phyloP scores from a whole-genome alignment of 2,888 invertebrate species.

The Aspidiotus destructor region DNA sequence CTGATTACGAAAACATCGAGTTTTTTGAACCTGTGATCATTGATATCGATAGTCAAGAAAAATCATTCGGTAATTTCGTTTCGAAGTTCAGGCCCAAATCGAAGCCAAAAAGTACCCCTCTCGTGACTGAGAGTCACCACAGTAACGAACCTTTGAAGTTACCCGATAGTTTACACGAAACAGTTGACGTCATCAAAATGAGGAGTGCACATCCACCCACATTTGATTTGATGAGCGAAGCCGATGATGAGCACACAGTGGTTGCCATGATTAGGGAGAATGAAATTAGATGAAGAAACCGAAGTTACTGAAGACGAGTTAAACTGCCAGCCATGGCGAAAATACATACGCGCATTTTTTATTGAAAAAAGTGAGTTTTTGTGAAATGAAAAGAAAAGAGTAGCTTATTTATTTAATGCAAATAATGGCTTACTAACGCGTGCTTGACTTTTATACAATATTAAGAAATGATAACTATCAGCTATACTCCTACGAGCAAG shows the following conservation, averaged over 20 bases:
- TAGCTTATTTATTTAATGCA: too few species aligned
- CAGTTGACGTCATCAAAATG: constrained; percentile 30
- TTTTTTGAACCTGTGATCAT: constrained; percentile 34
- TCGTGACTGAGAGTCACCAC: constrained; percentile 2
- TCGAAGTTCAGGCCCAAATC: background rate
- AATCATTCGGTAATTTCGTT: background rate
- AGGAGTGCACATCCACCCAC: constrained; percentile 31
- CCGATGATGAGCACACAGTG: background rate
- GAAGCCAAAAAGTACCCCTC: background rate
- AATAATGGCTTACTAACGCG: too few species aligned
- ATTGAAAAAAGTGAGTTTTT: too few species aligned
- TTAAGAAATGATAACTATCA: too few species aligned
- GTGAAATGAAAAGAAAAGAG: too few species aligned
- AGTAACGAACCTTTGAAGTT: constrained; percentile 18
- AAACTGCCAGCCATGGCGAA: too few species aligned
- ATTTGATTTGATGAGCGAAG: constrained; percentile 29
- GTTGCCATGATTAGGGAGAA: background rate
- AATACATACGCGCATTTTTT: too few species aligned
- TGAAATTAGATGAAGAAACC: constrained; percentile 4
- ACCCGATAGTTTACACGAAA: constrained; percentile 33
- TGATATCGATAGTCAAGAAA: constrained; percentile 24
- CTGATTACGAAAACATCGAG: constrained; percentile 24
- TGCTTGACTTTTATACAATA: too few species aligned
- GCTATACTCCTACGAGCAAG: too few species aligned
- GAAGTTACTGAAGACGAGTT: too few species aligned